These are phyloP conservation scores for Allygus modestus DNA, from an alignment of 2,888 invertebrate species.

Conservation along the genomic window DNA sequence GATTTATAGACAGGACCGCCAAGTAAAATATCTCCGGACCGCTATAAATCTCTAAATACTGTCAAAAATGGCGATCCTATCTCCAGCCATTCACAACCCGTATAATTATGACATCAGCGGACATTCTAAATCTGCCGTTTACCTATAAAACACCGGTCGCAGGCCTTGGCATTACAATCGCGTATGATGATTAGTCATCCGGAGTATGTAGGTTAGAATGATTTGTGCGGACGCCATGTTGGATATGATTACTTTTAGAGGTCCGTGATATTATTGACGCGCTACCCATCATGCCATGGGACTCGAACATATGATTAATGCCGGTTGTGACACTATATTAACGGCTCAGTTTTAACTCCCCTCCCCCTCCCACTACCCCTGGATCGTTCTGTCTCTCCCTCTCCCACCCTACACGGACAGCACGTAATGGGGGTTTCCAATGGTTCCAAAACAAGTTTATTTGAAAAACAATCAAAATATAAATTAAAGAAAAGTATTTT, in stretches of 20 bases:
- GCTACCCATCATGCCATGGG: conserved; percentile 37
- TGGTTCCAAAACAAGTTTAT: too few relatives aligned
- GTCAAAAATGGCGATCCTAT: conserved; percentile 34
- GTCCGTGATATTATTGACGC: conserved; percentile 51
- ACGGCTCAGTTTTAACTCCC: conserved; percentile 37
- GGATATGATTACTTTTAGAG: conserved; percentile 48
- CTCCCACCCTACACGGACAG: not conserved
- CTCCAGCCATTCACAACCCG: not conserved
- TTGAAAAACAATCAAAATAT: too few relatives aligned
- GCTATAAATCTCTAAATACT: conserved; percentile 7
- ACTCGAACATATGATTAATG: conserved; percentile 41
- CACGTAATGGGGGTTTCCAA: not conserved
- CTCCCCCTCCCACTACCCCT: not conserved
- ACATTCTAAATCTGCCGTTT: conserved; percentile 34
- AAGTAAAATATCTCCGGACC: conserved; percentile 16
- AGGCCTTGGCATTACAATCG: conserved; percentile 39
- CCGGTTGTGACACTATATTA: conserved; percentile 44
- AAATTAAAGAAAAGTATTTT: too few relatives aligned
- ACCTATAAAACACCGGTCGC: conserved; percentile 27
- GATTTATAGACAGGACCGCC: conserved; percentile 19
- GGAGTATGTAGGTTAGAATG: conserved; percentile 46
- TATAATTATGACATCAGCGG: conserved; percentile 25
- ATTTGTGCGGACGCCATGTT: conserved; percentile 55
- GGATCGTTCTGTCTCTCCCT: not conserved
- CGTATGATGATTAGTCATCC: not conserved